These are phyloP conservation scores for Mobula birostris DNA, from an alignment of 2,113 vertebrate species.

Conservation along the genomic window DNA sequence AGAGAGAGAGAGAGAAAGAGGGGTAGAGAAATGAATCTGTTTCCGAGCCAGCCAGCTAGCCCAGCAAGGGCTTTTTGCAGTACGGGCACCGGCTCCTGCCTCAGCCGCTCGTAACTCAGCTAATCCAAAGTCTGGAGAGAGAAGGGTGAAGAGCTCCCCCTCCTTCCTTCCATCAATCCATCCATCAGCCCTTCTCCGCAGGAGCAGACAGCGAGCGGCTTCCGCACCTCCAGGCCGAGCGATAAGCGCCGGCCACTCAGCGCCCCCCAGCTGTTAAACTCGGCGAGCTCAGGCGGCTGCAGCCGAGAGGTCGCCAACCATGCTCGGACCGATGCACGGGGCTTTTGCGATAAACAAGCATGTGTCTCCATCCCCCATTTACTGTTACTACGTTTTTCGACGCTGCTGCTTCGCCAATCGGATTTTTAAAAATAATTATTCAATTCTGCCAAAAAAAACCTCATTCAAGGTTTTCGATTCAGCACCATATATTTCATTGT, in stretches of 20 bases:
- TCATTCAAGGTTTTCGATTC: not conserved
- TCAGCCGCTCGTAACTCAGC: constrained; percentile 23
- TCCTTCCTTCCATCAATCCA: constrained; percentile 30
- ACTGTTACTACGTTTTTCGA: not conserved
- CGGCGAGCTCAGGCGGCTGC: not conserved
- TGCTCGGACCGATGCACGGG: not conserved
- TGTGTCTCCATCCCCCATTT: not conserved
- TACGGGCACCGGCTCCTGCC: not conserved
- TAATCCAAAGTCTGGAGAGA: not conserved
- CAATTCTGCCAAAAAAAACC: too few species aligned
- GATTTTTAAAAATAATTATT: not conserved
- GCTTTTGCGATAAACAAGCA: not conserved
- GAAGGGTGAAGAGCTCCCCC: not conserved
- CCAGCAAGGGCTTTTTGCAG: constrained; percentile 19
- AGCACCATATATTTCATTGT: not conserved
- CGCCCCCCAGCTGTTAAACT: constrained; percentile 8
- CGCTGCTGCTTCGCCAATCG: not conserved
- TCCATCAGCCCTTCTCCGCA: constrained; percentile 10
- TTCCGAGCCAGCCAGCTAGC: constrained; percentile 8
- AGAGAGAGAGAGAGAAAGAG: not conserved
- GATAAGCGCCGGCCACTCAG: not conserved
- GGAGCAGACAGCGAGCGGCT: constrained; percentile 1
- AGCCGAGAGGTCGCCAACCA: not conserved
- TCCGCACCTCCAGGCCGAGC: not conserved
- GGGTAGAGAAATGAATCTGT: constrained; percentile 25